These are phyloP conservation scores for Punctoribates punctum DNA, from an alignment of 2,888 invertebrate species.

Conservation along the genomic window DNA sequence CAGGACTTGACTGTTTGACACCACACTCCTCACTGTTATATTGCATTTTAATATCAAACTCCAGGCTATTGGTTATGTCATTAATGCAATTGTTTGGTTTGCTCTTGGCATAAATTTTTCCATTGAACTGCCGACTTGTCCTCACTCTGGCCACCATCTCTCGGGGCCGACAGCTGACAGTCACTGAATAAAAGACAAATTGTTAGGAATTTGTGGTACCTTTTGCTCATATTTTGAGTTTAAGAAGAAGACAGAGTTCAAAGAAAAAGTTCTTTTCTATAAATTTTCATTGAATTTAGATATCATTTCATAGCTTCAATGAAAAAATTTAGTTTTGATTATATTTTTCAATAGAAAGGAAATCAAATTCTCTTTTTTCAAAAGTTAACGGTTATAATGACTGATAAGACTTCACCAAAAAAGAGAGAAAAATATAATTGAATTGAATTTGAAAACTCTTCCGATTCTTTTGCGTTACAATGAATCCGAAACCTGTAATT, in stretches of 20 bases:
- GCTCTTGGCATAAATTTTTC: conserved; percentile 90
- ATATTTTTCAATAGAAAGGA: background rate
- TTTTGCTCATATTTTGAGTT: background rate
- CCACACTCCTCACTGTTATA: conserved; percentile 65
- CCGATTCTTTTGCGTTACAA: background rate
- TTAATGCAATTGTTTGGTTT: conserved; percentile 87
- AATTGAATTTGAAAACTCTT: no score
- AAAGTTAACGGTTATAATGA: background rate
- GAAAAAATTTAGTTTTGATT: no score
- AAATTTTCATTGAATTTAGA: no score
- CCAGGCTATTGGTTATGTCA: conserved; percentile 78
- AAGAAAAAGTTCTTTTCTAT: background rate
- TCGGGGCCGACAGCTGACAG: conserved; percentile 79
- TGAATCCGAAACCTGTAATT: background rate
- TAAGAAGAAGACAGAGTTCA: background rate
- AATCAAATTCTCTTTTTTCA: background rate
- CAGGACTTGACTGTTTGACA: conserved; percentile 60
- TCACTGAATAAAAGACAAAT: conserved; percentile 56
- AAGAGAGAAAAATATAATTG: no score
- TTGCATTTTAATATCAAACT: conserved; percentile 86
- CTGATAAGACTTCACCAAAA: background rate
- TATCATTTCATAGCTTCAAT: no score
- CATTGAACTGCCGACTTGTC: conserved; percentile 86
- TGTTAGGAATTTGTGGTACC: background rate
- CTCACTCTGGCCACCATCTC: conserved; percentile 90